Evolutionary conservation across 2,888 invertebrate genomes (phyloP).

Genomic region (Ornithoptera priamus): DNA sequence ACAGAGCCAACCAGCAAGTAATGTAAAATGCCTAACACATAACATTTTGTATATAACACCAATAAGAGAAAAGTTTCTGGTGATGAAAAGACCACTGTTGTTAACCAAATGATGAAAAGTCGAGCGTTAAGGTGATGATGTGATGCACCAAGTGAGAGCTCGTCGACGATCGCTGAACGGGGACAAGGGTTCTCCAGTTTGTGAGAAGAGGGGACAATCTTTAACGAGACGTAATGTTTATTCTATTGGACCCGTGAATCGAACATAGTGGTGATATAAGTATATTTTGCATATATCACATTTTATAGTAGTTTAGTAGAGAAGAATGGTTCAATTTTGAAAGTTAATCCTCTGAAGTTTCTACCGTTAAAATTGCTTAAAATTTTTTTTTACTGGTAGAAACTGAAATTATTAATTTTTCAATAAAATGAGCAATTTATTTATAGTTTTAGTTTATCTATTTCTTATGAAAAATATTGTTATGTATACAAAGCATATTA

Average conservation of each 20-base stretch:
- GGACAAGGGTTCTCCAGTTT: conserved; percentile 37
- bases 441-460: no score
- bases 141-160: conserved; percentile 27
- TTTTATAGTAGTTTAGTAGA: not conserved
- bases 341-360: no score
- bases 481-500: no score
- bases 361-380: no score
- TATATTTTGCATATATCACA: not conserved
- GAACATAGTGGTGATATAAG: not conserved
- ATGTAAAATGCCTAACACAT: not conserved
- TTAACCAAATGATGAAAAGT: conserved; percentile 25
- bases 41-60: not conserved
- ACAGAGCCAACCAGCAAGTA: not conserved
- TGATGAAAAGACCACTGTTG: not conserved
- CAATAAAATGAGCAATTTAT: no score
- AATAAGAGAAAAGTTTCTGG: not conserved
- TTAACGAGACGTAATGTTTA: conserved; percentile 14
- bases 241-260: conserved; percentile 8
- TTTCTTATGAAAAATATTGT: no score
- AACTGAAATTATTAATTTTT: no score
- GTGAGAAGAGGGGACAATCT: conserved; percentile 25
- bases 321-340: no score
- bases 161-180: conserved; percentile 34
- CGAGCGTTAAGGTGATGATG: conserved; percentile 25
- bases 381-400: not conserved